phyloP scores from a whole-genome alignment of 2,113 vertebrate species.

The Notothenia rossii region DNA sequence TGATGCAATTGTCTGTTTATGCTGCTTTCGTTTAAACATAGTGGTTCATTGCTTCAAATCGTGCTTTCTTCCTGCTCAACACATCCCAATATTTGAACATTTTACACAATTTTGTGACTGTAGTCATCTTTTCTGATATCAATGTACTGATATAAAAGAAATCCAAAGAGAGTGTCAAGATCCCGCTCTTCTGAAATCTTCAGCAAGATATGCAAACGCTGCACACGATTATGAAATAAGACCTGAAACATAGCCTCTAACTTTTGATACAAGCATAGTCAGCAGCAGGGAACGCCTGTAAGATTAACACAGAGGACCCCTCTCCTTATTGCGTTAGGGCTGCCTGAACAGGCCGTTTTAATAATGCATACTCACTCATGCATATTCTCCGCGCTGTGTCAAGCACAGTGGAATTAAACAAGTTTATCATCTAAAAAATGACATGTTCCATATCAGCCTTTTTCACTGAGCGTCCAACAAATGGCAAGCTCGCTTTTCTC shows the following conservation, averaged over 20 bases:
- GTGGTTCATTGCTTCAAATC: not conserved
- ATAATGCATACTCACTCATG: constrained; percentile 81
- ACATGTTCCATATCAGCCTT: constrained; percentile 61
- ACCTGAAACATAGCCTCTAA: constrained; percentile 58
- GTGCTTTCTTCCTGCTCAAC: not conserved
- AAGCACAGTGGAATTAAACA: constrained; percentile 78
- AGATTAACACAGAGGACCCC: constrained; percentile 71
- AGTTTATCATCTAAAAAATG: constrained; percentile 78
- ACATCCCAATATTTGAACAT: too few relatives aligned
- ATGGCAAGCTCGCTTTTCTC: constrained; percentile 43
- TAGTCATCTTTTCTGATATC: constrained; percentile 7
- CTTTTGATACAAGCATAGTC: constrained; percentile 61
- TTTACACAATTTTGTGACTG: not conserved
- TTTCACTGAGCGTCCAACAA: constrained; percentile 46
- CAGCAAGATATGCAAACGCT: constrained; percentile 64
- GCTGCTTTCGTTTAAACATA: not conserved
- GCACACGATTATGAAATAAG: constrained; percentile 70
- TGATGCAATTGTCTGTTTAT: not conserved
- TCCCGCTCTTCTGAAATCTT: constrained; percentile 32
- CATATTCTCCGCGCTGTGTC: constrained; percentile 70
- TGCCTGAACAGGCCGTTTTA: constrained; percentile 70
- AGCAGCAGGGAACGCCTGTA: constrained; percentile 67
- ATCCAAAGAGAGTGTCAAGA: constrained; percentile 15
- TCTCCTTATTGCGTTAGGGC: constrained; percentile 63
- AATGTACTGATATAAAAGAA: not conserved